A percentile compares a stretch with the other conserved stretches of the same genome.
phyloP scores from a whole-genome alignment of 2,113 vertebrate species.

The Lepus timidus region DNA sequence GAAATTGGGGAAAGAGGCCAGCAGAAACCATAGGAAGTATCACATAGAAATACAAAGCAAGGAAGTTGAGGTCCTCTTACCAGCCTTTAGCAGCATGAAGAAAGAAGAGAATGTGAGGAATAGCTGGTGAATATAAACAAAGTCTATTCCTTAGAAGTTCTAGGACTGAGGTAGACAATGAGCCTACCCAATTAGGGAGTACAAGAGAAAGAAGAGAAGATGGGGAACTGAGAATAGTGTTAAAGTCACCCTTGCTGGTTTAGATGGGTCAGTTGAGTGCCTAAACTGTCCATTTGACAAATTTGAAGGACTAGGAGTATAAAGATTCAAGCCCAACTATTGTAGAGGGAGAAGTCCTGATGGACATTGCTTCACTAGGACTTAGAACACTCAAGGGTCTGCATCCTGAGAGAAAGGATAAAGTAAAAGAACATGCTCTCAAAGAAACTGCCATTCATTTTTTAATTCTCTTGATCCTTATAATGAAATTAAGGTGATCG shows the following conservation, averaged over 20 bases:
- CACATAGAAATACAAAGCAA: background rate
- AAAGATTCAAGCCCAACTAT: background rate
- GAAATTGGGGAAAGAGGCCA: background rate
- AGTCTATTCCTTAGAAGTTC: background rate
- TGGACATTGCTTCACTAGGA: background rate
- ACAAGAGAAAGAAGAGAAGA: background rate
- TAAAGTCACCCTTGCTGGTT: background rate
- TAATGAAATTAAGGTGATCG: background rate
- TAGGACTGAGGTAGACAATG: background rate
- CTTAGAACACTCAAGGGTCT: background rate
- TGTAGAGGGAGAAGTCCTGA: background rate
- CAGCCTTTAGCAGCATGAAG: background rate
- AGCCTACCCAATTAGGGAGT: background rate
- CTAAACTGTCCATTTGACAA: background rate
- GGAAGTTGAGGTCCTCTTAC: background rate
- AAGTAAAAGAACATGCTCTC: conserved; percentile 9
- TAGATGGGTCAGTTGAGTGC: background rate
- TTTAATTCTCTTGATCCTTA: background rate
- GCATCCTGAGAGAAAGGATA: background rate
- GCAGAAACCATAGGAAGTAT: background rate
- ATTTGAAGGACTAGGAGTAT: background rate
- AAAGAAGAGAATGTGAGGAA: background rate
- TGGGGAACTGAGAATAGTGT: background rate
- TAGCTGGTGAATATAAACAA: background rate
- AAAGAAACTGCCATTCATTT: background rate